Conservation (phyloP, 2,113 vertebrate species). For the Prinia subflava region DNA sequence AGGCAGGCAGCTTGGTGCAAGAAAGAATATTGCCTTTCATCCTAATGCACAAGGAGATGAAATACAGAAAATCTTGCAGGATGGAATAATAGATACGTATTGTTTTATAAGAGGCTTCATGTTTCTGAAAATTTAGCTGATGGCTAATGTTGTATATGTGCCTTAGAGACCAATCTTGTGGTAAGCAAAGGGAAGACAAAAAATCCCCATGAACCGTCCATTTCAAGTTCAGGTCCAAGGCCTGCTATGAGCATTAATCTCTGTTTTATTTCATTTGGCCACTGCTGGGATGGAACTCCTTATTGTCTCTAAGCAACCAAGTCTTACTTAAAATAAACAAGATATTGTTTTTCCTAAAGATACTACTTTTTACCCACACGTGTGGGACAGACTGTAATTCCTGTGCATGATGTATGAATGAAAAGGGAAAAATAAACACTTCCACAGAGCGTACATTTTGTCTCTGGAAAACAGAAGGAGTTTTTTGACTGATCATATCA, state of each 20-base stretch:
- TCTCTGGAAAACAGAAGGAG: background rate
- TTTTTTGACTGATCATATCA: background rate
- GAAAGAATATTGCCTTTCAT: background rate
- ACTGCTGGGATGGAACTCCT: background rate
- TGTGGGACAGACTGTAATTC: background rate
- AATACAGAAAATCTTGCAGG: background rate
- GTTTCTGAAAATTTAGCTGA: background rate
- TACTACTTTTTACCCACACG: background rate
- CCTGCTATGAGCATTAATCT: background rate
- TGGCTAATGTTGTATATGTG: background rate
- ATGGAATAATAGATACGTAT: background rate
- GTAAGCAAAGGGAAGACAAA: background rate
- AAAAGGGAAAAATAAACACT: background rate
- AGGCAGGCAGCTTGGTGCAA: fast-evolving
- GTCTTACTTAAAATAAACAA: background rate
- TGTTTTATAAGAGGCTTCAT: background rate
- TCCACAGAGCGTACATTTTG: background rate
- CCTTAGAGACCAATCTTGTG: background rate
- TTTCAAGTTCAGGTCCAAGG: background rate
- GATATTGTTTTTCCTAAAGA: background rate
- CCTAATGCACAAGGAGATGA: background rate
- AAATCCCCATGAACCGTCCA: background rate
- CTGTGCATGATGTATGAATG: background rate
- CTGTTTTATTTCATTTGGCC: background rate
- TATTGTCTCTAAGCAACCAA: background rate